phyloP scores from a whole-genome alignment of 1,140 invertebrate genomes.

The Coenobita brevimanus region DNA sequence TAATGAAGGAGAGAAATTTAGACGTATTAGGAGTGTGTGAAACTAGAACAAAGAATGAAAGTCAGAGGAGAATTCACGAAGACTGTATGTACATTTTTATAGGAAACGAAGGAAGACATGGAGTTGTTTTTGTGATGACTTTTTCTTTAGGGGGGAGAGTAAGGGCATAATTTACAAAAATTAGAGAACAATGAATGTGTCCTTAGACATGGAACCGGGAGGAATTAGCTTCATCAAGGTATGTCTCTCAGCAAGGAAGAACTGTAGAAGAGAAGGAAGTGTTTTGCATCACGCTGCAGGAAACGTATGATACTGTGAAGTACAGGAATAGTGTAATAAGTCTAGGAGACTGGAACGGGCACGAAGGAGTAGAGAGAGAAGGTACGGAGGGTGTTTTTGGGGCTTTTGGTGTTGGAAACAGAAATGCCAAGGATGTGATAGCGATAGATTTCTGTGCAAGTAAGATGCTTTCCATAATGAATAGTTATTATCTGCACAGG shows the following conservation, averaged over 20 bases:
- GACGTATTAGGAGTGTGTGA: not conserved
- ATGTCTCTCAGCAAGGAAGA: too few relatives aligned
- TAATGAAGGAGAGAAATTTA: not conserved
- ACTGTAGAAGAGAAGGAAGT: not conserved
- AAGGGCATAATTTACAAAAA: constrained; percentile 1
- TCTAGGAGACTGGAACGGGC: not conserved
- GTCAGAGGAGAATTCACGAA: not conserved
- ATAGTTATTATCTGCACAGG: constrained; percentile 3
- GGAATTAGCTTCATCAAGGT: not conserved
- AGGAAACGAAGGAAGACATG: not conserved
- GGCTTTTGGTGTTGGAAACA: constrained; percentile 1
- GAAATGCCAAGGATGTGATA: not conserved
- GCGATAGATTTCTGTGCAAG: not conserved
- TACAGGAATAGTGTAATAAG: not conserved
- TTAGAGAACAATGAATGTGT: not conserved
- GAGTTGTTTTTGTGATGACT: not conserved
- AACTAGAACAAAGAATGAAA: not conserved
- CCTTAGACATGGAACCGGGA: not conserved
- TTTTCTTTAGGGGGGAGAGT: not conserved
- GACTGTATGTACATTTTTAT: not conserved
- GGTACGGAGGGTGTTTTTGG: not conserved
- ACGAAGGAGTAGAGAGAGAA: not conserved
- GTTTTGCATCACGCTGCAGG: constrained; percentile 7
- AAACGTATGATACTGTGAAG: not conserved
- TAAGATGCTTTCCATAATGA: not conserved